Percentiles rank a stretch among this genome's conserved stretches.
Evolutionary conservation across 2,113 vertebrate species (phyloP).

Genomic region (Rissa tridactyla): DNA sequence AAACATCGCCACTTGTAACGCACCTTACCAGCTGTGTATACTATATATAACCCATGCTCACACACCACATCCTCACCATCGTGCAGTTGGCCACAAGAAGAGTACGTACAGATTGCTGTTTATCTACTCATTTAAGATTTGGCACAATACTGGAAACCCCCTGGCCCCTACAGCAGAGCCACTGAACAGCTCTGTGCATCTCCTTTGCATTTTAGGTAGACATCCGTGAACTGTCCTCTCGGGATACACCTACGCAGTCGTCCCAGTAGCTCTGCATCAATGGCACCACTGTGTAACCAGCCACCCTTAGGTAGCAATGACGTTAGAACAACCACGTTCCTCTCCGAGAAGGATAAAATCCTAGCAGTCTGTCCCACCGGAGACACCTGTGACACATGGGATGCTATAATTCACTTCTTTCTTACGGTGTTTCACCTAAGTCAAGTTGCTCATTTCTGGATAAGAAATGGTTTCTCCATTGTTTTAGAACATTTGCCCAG

Average conservation of each 20-base stretch:
- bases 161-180: neutral
- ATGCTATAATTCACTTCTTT: neutral
- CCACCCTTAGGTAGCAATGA: neutral
- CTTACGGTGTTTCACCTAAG: neutral
- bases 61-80: fast-evolving
- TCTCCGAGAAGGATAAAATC: neutral
- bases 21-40: neutral
- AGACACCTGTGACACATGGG: neutral
- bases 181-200: neutral
- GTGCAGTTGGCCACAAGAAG: neutral
- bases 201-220: neutral
- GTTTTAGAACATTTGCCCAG: neutral
- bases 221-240: neutral
- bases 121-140: neutral
- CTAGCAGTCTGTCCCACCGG: neutral
- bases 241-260: neutral
- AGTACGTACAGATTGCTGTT: neutral
- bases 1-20: neutral
- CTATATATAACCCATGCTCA: neutral
- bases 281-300: neutral
- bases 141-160: neutral
- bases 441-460: neutral
- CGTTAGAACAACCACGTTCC: neutral
- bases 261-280: neutral
- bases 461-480: neutral